A percentile compares a stretch with the other conserved stretches of the same genome.
These are phyloP conservation scores for Cecidostiba fungosa DNA, from an alignment of 2,888 invertebrate species.

Conservation along the genomic window DNA sequence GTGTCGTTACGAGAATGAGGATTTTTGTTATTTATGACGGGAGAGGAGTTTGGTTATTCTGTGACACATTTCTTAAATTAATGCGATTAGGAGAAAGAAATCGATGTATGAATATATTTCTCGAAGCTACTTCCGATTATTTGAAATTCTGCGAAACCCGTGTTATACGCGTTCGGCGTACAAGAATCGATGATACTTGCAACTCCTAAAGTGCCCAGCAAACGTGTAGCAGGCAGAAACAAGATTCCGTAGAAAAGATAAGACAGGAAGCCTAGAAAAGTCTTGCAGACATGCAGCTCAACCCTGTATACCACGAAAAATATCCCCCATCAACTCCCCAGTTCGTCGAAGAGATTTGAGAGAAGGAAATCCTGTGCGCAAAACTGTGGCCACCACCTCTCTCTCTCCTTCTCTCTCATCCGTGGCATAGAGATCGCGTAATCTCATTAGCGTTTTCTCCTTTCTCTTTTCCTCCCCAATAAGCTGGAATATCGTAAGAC, in stretches of 20 bases:
- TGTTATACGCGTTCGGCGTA: no score
- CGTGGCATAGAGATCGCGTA: conserved; percentile 57
- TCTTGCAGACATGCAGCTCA: not conserved
- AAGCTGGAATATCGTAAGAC: conserved; percentile 59
- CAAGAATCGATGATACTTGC: not conserved
- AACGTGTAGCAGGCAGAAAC: not conserved
- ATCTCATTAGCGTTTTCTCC: conserved; percentile 66
- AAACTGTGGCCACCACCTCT: not conserved
- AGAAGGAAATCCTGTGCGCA: conserved; percentile 7
- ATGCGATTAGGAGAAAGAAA: no score
- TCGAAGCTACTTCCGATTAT: no score
- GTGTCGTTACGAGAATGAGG: not conserved
- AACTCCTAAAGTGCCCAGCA: not conserved
- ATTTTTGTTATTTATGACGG: not conserved
- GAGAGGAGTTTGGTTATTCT: not conserved
- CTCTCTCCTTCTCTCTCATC: not conserved
- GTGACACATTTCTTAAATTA: no score
- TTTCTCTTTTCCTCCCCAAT: not conserved
- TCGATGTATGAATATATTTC: no score
- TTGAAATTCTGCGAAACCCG: no score
- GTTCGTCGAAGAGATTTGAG: not conserved
- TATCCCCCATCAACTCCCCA: not conserved
- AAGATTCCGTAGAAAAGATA: not conserved
- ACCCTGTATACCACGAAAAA: not conserved
- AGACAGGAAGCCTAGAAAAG: not conserved